These are phyloP conservation scores for Periphyllus acericola DNA, from an alignment of 2,888 invertebrate genomes.

Conservation along the genomic window DNA sequence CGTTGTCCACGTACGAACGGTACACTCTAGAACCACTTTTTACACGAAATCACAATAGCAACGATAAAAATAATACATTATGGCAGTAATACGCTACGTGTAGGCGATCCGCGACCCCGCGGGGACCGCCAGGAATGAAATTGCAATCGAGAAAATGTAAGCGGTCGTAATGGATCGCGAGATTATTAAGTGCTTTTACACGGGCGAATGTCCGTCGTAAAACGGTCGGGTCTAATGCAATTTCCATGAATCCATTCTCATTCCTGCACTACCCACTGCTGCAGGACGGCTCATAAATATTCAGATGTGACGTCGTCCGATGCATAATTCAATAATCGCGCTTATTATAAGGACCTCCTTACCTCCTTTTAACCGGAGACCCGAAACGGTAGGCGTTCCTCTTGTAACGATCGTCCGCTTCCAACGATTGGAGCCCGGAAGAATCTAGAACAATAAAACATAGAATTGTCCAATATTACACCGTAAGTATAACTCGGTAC, in stretches of 20 bases:
- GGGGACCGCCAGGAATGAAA: background rate
- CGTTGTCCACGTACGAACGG: slow-evolving; percentile 51
- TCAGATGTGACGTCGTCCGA: background rate
- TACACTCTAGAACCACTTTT: slow-evolving; percentile 48
- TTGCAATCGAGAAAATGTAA: background rate
- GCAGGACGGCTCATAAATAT: slow-evolving; percentile 28
- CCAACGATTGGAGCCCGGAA: slow-evolving; percentile 30
- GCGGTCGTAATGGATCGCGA: background rate
- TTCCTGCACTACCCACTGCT: background rate
- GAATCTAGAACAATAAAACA: slow-evolving; percentile 18
- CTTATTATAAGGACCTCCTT: background rate
- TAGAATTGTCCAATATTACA: background rate
- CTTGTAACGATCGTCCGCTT: slow-evolving; percentile 56
- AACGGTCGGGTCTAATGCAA: background rate
- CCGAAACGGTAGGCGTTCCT: slow-evolving; percentile 48
- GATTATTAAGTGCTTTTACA: background rate
- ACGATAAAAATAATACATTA: background rate
- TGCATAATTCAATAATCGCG: slow-evolving; percentile 27
- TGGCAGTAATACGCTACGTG: background rate
- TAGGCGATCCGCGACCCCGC: too few relatives aligned
- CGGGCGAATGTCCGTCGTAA: background rate
- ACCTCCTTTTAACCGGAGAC: slow-evolving; percentile 56
- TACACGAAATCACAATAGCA: background rate
- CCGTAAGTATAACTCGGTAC: too few relatives aligned
- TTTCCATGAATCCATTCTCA: slow-evolving; percentile 19